Base-by-base conservation (phyloP, 2,797 vertebrate species). In the Pipistrellus nathusii region DNA sequence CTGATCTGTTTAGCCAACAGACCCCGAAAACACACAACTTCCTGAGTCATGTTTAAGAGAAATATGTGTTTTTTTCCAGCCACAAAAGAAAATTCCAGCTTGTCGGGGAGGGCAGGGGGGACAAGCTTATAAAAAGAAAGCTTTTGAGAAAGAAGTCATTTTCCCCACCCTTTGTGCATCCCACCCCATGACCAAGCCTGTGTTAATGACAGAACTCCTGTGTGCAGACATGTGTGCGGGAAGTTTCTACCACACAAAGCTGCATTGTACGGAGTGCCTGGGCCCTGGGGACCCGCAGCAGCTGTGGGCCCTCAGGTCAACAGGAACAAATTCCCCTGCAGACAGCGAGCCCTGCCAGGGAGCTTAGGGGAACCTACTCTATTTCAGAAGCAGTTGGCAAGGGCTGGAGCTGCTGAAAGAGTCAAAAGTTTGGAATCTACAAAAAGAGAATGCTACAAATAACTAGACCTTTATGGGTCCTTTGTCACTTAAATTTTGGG, bases 271-370 rank as follows among this genome's bases (percentile, higher is more conserved):
- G 6, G 59, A 88, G 0, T 38, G 66, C 64, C 73, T 66, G 48
- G 53, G 78, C 17, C 86, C 73, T 0, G 0, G 72, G 77, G 53
- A 59, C 75, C 66, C 35, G 4, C 1, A 2, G 94, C 95, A 97
- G 96, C 94, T 97, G 83, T 57, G 93, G 91, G 95, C 73, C 94
- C 95, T 76, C 13, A 23, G 93, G 93, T 95, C 96, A 96, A 15
- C 41, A 21, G 17, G 85, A 93, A 80, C 77, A 88, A 88, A 91
- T 90, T 41, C 23, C 69, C 85, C 51, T 68, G 57, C n/a, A 85
- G 73, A 95, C 68, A 25, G 38, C 11, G 5, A 88, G 68, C 35
- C 15, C 8, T 1, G 23, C 46, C 53, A 38, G 94, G 51, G 8
- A 75, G 41, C 86, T 66, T 41, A 25, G 12, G 2, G 88, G 89